Evolutionary conservation across 2,797 vertebrate species (phyloP), one percentile per base, ranked within the genome.

Genomic region (Crypturellus tataupa): DNA sequence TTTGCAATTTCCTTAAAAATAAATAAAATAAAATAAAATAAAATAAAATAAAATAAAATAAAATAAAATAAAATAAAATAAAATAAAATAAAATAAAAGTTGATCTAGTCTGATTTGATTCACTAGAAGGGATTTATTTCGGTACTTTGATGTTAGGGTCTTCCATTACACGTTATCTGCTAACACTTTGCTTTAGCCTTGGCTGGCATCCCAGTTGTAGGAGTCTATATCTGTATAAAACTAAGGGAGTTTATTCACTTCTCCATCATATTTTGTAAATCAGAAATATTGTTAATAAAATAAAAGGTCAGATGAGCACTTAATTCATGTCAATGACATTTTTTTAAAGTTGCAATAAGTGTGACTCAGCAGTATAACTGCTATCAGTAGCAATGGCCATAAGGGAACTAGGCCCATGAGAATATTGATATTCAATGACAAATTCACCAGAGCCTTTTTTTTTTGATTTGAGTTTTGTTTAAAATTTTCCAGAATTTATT

Each of bases 231-330:
- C 25, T 39, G 5, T 13, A 65, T 46, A 60, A 72, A 80, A 71
- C 33, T 39, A 37, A 72, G 83, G 82, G 87, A 75, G 1, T 3
- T 69, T 71, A 58, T 44, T 85, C 15, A 35, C 3, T 78, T 92
- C 78, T 76, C 44, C 20, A 18, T 69, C 33, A 9, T 64, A 35
- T 24, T 56, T 56, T 24, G n/a, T 40, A 72, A 72, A 9, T 76
- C 69, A 91, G 46, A 85, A 87, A 64, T 24, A 15, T 3, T 42
- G 29, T 78, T 53, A 87, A 87, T 85, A 88, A 75, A 90, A 90
- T 24, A 73, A 80, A 80, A 89, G 55, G 40, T 80, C 29, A 79
- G 76, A 89, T 58, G 60, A 80, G 2, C 46, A 44, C 65, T 86
- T 86, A 51, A 65, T 12, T 29, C 31, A 37, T n/a, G 65, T 58